phyloP scores from a whole-genome alignment of 2,113 vertebrate genomes.

The Salvator merianae region DNA sequence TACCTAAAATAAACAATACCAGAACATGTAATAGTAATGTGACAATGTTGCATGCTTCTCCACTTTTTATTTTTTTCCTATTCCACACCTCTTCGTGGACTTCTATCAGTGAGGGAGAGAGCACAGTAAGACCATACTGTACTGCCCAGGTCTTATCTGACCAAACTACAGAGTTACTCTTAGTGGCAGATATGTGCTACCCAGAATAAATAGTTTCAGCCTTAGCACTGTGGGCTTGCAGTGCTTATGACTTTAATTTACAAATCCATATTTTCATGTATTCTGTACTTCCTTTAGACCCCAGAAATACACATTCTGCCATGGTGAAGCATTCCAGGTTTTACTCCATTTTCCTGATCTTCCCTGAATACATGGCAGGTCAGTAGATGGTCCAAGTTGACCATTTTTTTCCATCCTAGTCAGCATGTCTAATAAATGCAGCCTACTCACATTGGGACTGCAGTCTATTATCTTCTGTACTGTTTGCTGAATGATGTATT shows the following conservation, averaged over 20 bases:
- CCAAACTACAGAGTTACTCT: neutral
- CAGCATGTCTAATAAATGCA: slow-evolving; percentile 52
- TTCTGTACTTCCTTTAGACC: neutral
- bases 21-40: too few relatives aligned
- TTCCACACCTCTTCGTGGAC: neutral
- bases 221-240: neutral
- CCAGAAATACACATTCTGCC: slow-evolving; percentile 12
- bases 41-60: too few relatives aligned
- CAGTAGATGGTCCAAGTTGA: slow-evolving; percentile 48
- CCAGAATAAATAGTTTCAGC: neutral
- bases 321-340: slow-evolving; percentile 48
- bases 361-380: slow-evolving; percentile 52
- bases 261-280: neutral
- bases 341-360: slow-evolving; percentile 45
- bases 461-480: slow-evolving; percentile 40
- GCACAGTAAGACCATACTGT: neutral
- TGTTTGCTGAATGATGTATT: slow-evolving; percentile 53
- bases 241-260: neutral
- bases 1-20: too few relatives aligned
- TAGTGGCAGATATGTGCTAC: neutral
- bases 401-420: slow-evolving; percentile 54
- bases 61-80: neutral
- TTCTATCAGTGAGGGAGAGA: too few relatives aligned
- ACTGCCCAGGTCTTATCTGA: too few relatives aligned
- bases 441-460: slow-evolving; percentile 50